Base-by-base conservation (phyloP, 1,140 invertebrate genomes). In the Caenorhabditis briggsae region DNA sequence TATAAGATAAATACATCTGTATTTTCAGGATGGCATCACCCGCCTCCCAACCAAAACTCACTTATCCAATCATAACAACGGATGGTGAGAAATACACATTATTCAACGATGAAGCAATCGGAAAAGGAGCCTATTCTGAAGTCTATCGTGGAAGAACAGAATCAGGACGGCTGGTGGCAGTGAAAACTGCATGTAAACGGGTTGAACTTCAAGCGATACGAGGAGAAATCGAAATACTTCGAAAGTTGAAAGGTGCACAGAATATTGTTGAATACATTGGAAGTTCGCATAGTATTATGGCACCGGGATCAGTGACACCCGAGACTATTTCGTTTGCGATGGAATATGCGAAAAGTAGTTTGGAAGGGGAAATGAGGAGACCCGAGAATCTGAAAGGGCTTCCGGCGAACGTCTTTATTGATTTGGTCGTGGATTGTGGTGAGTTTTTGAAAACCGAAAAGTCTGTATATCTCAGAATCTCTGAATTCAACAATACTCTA, bases 341-440 rank as follows among this genome's bases (percentile, higher is more conserved):
- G 85, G 85, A 86, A 41, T 53, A 41, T 46, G 85, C 85, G 9
- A 74, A 43, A 9, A 25, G 85, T 18, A 78, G 64, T 48, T 61
- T 86, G 55, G 78, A 86, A 12, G 50, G 11, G 2, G 43, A 65
- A 50, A 78, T 84, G 65, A 74, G 83, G 25, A 74, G 70, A 41
- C 58, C 58, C 18, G 59, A 23, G 2, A 87, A 84, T 23, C 59
- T 23, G 6, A 59, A 58, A 48, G 82, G 86, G 14, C 78, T 86
- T 11, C 7, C 59, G 18, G 18, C 48, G 6, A 64, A 86, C 20
- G 82, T 82, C 3, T 23, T 86, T 1, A 50, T 70, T 43, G 85
- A 86, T 33, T 33, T 86, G 7, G 59, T 82, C 23, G 53, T 70
- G 8, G 85, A 86, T 82, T 86, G 85, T 33, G 33, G 85, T 86